Conservation (phyloP, 2,113 vertebrate genomes). For the Catharus bicknelli region DNA sequence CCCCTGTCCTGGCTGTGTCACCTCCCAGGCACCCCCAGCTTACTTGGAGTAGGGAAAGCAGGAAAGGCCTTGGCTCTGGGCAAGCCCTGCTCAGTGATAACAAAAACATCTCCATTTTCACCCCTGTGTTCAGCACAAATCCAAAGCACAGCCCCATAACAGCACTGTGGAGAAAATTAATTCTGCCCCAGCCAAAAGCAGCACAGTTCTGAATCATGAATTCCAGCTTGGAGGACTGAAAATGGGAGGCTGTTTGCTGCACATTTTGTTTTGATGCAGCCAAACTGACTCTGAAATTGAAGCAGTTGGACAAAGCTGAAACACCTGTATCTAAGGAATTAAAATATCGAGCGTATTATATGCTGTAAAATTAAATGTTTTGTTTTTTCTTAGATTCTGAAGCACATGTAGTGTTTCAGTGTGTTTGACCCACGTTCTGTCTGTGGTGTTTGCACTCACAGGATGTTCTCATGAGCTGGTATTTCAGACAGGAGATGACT, state of each 20-base stretch:
- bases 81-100: background rate
- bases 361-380: background rate
- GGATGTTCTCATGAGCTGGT: background rate
- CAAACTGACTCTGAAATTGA: background rate
- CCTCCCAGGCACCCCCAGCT: background rate
- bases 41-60: background rate
- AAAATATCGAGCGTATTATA: background rate
- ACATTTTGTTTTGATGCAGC: background rate
- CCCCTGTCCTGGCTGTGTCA: background rate
- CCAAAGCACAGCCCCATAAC: background rate
- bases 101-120: background rate
- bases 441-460: background rate
- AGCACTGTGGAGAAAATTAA: background rate
- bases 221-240: background rate
- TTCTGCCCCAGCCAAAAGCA: background rate
- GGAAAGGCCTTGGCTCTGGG: background rate
- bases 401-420: background rate
- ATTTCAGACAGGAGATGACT: background rate
- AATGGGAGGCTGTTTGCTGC: background rate
- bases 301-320: background rate
- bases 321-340: background rate
- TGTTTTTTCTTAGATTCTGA: background rate
- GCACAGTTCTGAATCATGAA: background rate
- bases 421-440: rapidly evolving
- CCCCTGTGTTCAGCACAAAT: background rate